phyloP scores from a whole-genome alignment of 2,113 vertebrate genomes.

The Trematomus loennbergii region DNA sequence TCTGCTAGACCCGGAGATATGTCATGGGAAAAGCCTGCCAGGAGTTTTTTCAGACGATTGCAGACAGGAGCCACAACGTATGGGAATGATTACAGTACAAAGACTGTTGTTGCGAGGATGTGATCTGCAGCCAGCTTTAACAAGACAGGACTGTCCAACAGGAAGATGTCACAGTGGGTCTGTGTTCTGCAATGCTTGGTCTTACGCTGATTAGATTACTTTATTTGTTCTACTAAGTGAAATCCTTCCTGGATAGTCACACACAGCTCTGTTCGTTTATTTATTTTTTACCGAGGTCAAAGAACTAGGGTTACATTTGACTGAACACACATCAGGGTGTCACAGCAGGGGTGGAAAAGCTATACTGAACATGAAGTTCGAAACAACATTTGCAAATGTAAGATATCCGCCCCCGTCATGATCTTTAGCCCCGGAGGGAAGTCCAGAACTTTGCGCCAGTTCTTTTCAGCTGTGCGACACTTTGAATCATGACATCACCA shows the following conservation, averaged over 20 bases:
- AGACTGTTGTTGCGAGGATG: constrained; percentile 39
- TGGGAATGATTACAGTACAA: constrained; percentile 52
- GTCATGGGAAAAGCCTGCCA: constrained; percentile 36
- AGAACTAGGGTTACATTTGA: background rate
- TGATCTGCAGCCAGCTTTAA: constrained; percentile 34
- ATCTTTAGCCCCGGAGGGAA: constrained; percentile 9
- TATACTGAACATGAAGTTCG: background rate
- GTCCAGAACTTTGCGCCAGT: constrained; percentile 2
- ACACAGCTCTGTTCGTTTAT: background rate
- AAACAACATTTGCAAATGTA: constrained; percentile 16
- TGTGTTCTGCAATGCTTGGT: constrained; percentile 20
- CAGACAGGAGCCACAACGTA: constrained; percentile 8
- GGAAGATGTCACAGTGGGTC: constrained; percentile 26
- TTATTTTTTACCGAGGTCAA: background rate
- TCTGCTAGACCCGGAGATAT: constrained; percentile 1
- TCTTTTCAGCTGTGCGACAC: constrained; percentile 34
- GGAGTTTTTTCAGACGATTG: constrained; percentile 24
- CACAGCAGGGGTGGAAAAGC: constrained; percentile 18
- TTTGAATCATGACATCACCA: constrained; percentile 67
- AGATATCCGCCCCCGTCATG: background rate
- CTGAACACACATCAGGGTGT: constrained; percentile 13
- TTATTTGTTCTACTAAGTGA: constrained; percentile 47
- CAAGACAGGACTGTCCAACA: constrained; percentile 45
- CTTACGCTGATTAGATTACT: constrained; percentile 49
- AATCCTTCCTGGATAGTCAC: constrained; percentile 34